These are phyloP conservation scores for Apamea sordens DNA, from an alignment of 2,888 invertebrate genomes.

Conservation along the genomic window DNA sequence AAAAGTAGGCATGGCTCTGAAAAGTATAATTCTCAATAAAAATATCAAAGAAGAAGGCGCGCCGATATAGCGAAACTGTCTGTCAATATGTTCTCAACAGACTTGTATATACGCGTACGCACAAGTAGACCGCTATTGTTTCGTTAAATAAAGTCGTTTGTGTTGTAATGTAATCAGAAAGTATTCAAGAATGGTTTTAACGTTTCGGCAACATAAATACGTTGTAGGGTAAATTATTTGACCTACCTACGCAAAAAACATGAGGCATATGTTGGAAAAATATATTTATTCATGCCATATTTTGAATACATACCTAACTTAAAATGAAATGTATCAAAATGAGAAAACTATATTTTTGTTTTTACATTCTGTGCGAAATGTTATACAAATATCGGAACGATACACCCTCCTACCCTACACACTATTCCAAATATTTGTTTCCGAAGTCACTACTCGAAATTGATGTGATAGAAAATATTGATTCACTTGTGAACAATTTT, in stretches of 20 bases:
- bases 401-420: neutral
- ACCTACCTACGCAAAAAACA: neutral
- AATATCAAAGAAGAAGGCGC: neutral
- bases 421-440: slow-evolving; percentile 43
- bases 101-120: neutral
- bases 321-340: neutral
- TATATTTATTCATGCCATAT: neutral
- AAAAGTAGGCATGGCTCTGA: neutral
- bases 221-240: slow-evolving; percentile 3
- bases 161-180: slow-evolving; percentile 41
- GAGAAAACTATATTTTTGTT: neutral
- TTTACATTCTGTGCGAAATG: neutral
- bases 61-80: neutral
- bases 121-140: slow-evolving; percentile 26
- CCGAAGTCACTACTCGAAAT: slow-evolving; percentile 47
- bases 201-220: slow-evolving; percentile 34
- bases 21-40: neutral
- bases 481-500: slow-evolving; percentile 64
- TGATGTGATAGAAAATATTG: slow-evolving; percentile 65
- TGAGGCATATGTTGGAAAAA: neutral
- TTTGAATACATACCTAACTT: neutral
- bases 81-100: slow-evolving; percentile 21
- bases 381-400: slow-evolving; percentile 6
- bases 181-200: slow-evolving; percentile 46
- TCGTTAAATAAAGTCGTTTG: slow-evolving; percentile 36